Percentiles rank a stretch among this genome's conserved stretches.
phyloP scores from a whole-genome alignment of 2,888 invertebrate genomes.

The Amblyteles armatorius region DNA sequence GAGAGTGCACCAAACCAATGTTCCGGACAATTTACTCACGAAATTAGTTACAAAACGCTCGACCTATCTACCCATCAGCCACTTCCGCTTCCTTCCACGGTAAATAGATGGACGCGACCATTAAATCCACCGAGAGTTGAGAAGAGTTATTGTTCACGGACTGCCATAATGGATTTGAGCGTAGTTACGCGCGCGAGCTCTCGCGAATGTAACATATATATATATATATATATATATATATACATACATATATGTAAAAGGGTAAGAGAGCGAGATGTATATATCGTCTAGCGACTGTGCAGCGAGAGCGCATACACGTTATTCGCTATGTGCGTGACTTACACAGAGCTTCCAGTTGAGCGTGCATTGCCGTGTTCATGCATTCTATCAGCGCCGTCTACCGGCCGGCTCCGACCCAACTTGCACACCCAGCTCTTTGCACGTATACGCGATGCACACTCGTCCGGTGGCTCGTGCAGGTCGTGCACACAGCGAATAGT shows the following conservation, averaged over 20 bases:
- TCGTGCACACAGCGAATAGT: neutral
- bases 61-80: slow-evolving; percentile 84
- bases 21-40: slow-evolving; percentile 84
- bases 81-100: slow-evolving; percentile 84
- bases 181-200: slow-evolving; percentile 61
- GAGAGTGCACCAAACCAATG: slow-evolving; percentile 82
- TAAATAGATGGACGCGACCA: slow-evolving; percentile 83
- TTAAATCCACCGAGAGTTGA: slow-evolving; percentile 83
- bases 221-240: slow-evolving; percentile 7
- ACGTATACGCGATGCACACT: no score
- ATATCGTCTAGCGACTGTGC: neutral
- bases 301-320: neutral
- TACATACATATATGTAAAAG: neutral
- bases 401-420: no score
- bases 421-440: no score
- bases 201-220: slow-evolving; percentile 25
- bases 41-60: slow-evolving; percentile 84
- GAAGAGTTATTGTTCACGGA: slow-evolving; percentile 84
- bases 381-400: no score
- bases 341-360: no score
- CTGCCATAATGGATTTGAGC: slow-evolving; percentile 81
- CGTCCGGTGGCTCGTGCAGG: no score
- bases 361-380: no score
- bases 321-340: no score
- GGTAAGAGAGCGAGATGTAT: neutral